Conservation (phyloP, 2,113 vertebrate species). For the Tauraco erythrolophus region DNA sequence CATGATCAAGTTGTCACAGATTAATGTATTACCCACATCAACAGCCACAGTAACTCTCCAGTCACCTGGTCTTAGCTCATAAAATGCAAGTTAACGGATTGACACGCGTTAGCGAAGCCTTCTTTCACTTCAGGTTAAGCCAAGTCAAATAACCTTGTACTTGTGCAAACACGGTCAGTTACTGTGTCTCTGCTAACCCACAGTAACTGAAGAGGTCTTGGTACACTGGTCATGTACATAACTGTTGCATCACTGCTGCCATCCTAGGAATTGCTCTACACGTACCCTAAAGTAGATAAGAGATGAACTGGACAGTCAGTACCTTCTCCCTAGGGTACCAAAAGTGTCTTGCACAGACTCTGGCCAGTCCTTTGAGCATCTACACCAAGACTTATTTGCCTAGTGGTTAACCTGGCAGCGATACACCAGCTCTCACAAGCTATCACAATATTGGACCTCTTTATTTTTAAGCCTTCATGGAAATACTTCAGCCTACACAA, state of each 20-base stretch:
- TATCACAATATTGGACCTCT: neutral
- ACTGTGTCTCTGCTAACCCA: too few relatives aligned
- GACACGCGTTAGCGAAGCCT: rapidly evolving
- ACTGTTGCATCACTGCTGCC: neutral
- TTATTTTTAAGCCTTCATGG: neutral
- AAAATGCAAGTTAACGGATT: neutral
- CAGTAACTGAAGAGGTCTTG: neutral
- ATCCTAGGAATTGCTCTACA: neutral
- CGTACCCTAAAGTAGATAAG: rapidly evolving
- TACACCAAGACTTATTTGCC: neutral
- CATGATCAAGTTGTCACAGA: neutral
- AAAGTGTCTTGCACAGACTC: neutral
- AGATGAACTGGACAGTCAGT: rapidly evolving
- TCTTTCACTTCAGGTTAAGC: neutral
- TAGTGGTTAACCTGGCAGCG: neutral
- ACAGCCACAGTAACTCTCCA: neutral
- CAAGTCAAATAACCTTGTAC: neutral
- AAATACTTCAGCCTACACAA: neutral
- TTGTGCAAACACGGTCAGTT: neutral
- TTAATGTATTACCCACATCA: neutral
- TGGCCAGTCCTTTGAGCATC: neutral
- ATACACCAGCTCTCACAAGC: neutral
- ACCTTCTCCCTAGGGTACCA: neutral
- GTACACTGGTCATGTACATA: rapidly evolving
- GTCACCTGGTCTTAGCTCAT: neutral